phyloP scores from a whole-genome alignment of 2,113 vertebrate genomes.

The Albula glossodonta region DNA sequence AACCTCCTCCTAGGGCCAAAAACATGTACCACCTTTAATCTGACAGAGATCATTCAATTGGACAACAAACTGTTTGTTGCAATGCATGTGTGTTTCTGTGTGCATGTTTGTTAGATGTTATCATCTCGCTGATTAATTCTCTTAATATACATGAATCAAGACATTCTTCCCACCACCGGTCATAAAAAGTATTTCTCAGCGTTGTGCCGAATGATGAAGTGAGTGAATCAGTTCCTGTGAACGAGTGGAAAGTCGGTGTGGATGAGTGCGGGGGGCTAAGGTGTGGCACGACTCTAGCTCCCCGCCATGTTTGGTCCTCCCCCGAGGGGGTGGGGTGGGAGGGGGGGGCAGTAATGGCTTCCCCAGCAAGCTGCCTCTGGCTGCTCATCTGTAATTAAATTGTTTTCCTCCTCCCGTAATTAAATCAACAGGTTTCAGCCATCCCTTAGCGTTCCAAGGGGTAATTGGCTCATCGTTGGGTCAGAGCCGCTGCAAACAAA shows the following conservation, averaged over 20 bases:
- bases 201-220: neutral
- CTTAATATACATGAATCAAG: no score
- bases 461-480: constrained; percentile 74
- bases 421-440: constrained; percentile 76
- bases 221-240: neutral
- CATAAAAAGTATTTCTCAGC: neutral
- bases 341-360: constrained; percentile 58
- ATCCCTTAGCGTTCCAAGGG: constrained; percentile 59
- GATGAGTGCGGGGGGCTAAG: constrained; percentile 37
- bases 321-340: constrained; percentile 63
- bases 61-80: no score
- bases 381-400: constrained; percentile 74
- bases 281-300: constrained; percentile 29
- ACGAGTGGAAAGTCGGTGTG: constrained; percentile 36
- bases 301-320: constrained; percentile 44
- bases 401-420: constrained; percentile 74
- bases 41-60: no score
- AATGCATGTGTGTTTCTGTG: no score
- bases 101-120: no score
- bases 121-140: no score
- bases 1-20: no score
- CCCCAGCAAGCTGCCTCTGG: constrained; percentile 61
- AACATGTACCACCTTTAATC: no score
- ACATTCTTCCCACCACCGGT: no score
- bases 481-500: constrained; percentile 72